Evolutionary conservation across 2,113 vertebrate genomes (phyloP), one percentile per base, ranked within the genome.

Genomic region (Syngnathus typhle): DNA sequence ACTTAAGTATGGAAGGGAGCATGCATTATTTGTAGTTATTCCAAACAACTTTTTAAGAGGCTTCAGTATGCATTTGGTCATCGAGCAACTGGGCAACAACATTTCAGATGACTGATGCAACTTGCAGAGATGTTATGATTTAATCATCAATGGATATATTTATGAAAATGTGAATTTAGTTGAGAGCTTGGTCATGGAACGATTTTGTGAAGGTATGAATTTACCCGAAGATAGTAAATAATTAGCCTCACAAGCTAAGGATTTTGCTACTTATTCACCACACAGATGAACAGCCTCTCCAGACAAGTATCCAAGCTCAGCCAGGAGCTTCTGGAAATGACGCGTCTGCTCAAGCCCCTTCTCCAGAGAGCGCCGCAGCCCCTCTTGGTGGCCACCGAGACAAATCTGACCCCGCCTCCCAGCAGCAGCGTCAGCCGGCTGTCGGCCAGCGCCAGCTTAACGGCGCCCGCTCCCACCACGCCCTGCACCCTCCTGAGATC

Each of bases 261-360:
- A 36, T 69, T 38, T 21, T 70, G 55, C 1, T 55, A 2, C 15
- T 43, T n/a, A 74, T 70, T 13, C 67, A n/a, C 32, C 32, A 7
- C n/a, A 6, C 82, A 93, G 92, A 92, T 93, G 91, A 91, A 78
- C 69, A 69, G 69, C 67, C 87, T 93, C 59, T 90, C 92, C 5
- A 88, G 89, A 70, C 91, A 93, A 75, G 92, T 93, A 16, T 89
- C 88, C 60, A 82, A 82, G 58, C 90, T 93, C 74, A 92, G 92
- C 72, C 86, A 88, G 67, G 92, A 93, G 76, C 84, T 93, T 41
- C 90, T 91, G 85, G 90, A 92, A 69, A 91, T 93, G 89, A 86
- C 89, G 7, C 84, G 85, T 21, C 89, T 93, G 46, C 84, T 93
- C 5, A 89, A 85, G 63, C 91, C 91, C 71, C 81, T 92, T 65